Evolutionary conservation across 1,140 invertebrate species (phyloP).

Genomic region (Platorchestia sp.): DNA sequence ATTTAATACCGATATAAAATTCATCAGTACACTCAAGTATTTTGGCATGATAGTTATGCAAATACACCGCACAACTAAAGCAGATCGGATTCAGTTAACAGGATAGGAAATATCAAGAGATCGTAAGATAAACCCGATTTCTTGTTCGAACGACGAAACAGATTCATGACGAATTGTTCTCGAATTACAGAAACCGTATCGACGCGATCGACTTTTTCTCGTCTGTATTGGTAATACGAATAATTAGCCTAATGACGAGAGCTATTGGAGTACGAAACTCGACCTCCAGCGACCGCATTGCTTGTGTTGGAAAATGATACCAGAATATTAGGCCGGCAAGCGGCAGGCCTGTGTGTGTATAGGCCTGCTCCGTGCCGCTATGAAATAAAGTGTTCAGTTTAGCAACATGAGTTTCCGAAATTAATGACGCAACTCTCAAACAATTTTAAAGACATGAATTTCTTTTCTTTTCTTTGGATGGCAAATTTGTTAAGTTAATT

Average conservation of each 20-base stretch:
- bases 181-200: background rate
- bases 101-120: background rate
- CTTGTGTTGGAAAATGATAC: conserved; percentile 2
- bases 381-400: background rate
- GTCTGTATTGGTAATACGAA: background rate
- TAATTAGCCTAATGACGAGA: conserved; percentile 32
- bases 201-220: conserved; percentile 4
- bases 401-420: background rate
- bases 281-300: background rate
- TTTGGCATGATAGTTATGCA: no score
- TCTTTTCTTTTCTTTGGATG: no score
- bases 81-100: background rate
- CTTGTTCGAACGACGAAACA: background rate
- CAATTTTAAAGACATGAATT: background rate
- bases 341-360: no score
- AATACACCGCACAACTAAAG: background rate
- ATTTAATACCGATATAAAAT: no score
- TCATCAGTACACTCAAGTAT: no score
- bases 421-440: background rate
- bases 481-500: background rate
- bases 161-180: background rate
- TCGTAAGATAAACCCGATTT: background rate
- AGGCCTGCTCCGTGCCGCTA: background rate
- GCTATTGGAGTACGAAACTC: background rate
- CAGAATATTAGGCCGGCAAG: background rate